Percentiles rank a stretch among this genome's conserved stretches.
Evolutionary conservation across 2,888 invertebrate species (phyloP).

Genomic region (Hipparchia semele): DNA sequence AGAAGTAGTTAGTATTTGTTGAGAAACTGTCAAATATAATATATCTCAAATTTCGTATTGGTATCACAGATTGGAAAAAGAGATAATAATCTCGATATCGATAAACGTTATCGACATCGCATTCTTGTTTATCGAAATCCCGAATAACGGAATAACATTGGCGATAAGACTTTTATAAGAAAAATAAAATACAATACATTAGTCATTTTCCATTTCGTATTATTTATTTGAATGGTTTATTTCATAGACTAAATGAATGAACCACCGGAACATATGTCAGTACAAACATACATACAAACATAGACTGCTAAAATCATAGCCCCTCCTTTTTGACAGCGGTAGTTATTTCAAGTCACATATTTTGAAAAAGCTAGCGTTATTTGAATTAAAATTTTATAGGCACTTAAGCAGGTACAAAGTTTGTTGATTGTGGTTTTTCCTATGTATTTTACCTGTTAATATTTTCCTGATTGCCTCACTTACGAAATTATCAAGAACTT

Average conservation of each 20-base stretch:
- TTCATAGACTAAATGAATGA: neutral
- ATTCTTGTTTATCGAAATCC: constrained; percentile 38
- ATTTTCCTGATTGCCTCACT: constrained; percentile 1
- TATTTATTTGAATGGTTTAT: neutral
- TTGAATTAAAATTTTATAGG: neutral
- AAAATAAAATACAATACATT: constrained; percentile 24
- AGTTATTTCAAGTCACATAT: no score
- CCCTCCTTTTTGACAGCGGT: no score
- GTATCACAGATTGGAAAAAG: neutral
- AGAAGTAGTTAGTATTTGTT: neutral
- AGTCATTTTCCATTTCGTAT: neutral
- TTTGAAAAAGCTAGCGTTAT: neutral
- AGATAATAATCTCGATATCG: constrained; percentile 29
- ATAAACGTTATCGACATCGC: constrained; percentile 35
- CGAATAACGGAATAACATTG: constrained; percentile 29
- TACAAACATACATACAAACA: no score
- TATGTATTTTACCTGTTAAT: neutral
- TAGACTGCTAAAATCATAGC: no score
- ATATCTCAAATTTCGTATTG: neutral
- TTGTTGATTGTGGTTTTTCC: constrained; percentile 8
- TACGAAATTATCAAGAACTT: constrained; percentile 9
- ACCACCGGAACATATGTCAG: no score
- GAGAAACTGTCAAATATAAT: neutral
- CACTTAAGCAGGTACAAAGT: neutral
- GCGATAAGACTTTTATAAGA: constrained; percentile 33